These are phyloP conservation scores for Aphaenogaster rudis DNA, from an alignment of 1,140 invertebrate genomes.

Conservation along the genomic window DNA sequence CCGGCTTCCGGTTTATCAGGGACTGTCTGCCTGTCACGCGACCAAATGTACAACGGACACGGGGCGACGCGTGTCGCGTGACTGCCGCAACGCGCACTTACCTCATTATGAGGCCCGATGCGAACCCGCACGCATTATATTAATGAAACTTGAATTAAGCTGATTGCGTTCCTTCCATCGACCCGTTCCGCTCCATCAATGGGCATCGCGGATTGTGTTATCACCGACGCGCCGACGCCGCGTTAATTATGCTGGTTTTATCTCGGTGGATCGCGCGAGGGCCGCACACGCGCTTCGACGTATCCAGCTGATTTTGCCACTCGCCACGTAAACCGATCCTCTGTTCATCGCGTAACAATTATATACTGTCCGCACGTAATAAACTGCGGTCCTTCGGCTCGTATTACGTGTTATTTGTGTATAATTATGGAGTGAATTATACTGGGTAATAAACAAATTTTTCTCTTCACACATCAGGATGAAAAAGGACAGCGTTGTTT, in stretches of 20 bases:
- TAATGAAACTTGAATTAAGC: slow-evolving; percentile 80
- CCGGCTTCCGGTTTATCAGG: slow-evolving; percentile 72
- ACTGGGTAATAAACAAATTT: background rate
- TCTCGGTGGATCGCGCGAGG: slow-evolving; percentile 35
- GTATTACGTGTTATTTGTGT: background rate
- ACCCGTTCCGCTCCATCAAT: slow-evolving; percentile 64
- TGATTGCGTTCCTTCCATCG: slow-evolving; percentile 72
- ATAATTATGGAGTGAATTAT: slow-evolving; percentile 21
- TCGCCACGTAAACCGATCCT: slow-evolving; percentile 11
- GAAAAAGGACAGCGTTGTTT: background rate
- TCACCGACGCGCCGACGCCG: slow-evolving; percentile 27
- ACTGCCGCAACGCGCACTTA: slow-evolving; percentile 73
- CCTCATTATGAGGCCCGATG: slow-evolving; percentile 75
- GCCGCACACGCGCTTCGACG: background rate
- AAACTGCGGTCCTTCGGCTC: slow-evolving; percentile 3
- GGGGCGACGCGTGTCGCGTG: slow-evolving; percentile 70
- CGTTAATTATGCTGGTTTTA: slow-evolving; percentile 72
- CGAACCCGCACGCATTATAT: slow-evolving; percentile 75
- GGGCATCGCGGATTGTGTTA: slow-evolving; percentile 45
- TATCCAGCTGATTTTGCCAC: slow-evolving; percentile 19
- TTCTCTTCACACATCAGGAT: background rate
- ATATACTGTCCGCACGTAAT: background rate
- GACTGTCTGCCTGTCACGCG: slow-evolving; percentile 74
- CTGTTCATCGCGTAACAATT: slow-evolving; percentile 39
- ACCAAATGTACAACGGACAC: slow-evolving; percentile 70